These are phyloP conservation scores for Sebastes ruberrimus DNA, from an alignment of 2,797 vertebrate genomes.

Conservation along the genomic window DNA sequence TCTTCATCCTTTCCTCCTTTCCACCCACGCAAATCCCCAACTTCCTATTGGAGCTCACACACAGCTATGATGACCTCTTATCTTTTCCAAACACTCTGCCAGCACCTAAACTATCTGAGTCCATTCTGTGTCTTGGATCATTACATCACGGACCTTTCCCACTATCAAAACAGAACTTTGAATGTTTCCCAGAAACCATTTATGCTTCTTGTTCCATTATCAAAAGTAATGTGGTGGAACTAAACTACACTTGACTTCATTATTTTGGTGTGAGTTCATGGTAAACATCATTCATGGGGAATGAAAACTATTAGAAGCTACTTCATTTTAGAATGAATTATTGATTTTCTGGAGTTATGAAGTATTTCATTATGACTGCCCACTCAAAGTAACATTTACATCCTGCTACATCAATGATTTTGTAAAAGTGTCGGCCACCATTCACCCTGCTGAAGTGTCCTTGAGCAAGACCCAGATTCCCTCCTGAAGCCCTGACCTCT, in stretches of 20 bases:
- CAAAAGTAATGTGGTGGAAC: background rate
- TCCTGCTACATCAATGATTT: background rate
- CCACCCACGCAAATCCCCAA: conserved; percentile 3
- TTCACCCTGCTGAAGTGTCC: conserved; percentile 24
- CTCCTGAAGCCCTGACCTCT: background rate
- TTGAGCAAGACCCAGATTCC: conserved; percentile 5
- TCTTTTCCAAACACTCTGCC: conserved; percentile 9
- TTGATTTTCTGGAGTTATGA: background rate
- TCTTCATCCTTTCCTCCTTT: conserved; percentile 18
- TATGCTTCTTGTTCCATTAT: background rate
- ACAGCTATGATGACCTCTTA: conserved; percentile 9
- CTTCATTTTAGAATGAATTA: background rate
- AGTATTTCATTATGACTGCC: rapidly evolving
- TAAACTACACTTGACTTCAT: background rate
- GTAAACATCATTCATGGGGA: background rate
- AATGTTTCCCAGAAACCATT: background rate
- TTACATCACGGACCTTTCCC: background rate
- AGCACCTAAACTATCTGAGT: background rate
- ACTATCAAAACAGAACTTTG: background rate
- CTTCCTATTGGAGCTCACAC: background rate
- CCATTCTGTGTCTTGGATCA: background rate
- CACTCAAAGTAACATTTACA: background rate
- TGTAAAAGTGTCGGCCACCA: background rate
- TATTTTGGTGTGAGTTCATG: background rate
- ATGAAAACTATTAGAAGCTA: background rate